Evolutionary conservation across 2,797 vertebrate genomes (phyloP).

Genomic region (Cetoscarus ocellatus): DNA sequence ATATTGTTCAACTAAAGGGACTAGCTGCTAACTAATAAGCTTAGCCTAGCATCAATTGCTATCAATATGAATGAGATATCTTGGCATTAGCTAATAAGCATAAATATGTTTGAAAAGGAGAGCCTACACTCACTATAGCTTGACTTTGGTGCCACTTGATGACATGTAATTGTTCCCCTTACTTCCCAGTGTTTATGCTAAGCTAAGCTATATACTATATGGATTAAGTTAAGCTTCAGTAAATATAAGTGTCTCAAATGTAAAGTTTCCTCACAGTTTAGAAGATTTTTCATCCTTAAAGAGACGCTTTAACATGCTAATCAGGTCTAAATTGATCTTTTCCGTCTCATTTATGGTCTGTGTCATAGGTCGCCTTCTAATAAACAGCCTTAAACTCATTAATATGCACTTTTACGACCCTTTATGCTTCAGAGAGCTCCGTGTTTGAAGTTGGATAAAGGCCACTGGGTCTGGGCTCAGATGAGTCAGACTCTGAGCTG

Average conservation of each 20-base stretch:
- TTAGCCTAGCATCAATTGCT: not conserved
- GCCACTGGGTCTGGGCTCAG: slow-evolving; percentile 7
- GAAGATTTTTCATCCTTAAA: not conserved
- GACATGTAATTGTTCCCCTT: no score
- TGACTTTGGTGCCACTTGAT: not conserved
- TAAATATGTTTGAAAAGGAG: not conserved
- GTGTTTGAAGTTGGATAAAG: slow-evolving; percentile 19
- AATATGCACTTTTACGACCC: not conserved
- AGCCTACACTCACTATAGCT: not conserved
- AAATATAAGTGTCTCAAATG: not conserved
- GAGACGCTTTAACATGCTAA: not conserved
- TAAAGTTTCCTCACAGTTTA: not conserved
- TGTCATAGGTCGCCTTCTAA: not conserved
- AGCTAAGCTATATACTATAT: no score
- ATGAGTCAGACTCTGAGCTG: slow-evolving; percentile 34
- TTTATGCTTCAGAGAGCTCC: not conserved
- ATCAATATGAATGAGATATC: not conserved
- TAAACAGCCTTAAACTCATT: slow-evolving; percentile 2
- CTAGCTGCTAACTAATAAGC: not conserved
- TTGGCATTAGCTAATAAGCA: not conserved
- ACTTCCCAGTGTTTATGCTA: no score
- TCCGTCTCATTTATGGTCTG: not conserved
- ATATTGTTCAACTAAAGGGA: not conserved
- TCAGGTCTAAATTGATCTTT: not conserved
- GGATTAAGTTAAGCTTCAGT: no score